Evolutionary conservation across 2,888 invertebrate species (phyloP), one percentile per base, ranked within the genome.

Genomic region (Ischnus inquisitorius): DNA sequence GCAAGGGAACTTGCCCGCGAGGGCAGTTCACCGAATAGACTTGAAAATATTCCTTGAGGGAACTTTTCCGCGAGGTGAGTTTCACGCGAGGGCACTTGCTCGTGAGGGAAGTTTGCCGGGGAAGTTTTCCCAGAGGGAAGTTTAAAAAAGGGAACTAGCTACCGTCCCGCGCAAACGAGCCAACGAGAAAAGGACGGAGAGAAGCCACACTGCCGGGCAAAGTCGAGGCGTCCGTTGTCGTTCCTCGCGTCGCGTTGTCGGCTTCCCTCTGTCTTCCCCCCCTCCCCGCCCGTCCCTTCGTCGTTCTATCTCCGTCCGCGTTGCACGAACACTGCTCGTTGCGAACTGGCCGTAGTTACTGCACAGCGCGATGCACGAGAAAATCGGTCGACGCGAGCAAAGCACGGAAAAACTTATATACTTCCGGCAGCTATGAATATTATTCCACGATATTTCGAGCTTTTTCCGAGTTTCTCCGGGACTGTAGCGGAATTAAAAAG

Each of bases 81-180:
- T n/a, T n/a, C n/a, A n/a, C n/a, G n/a, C n/a, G n/a, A n/a, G n/a
- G n/a, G n/a, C n/a, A n/a, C n/a, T n/a, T n/a, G n/a, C n/a, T n/a
- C n/a, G n/a, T n/a, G n/a, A n/a, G n/a, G n/a, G n/a, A n/a, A n/a
- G n/a, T n/a, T n/a, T n/a, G n/a, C n/a, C n/a, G n/a, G n/a, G n/a
- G n/a, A n/a, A n/a, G n/a, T n/a, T n/a, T n/a, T n/a, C n/a, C n/a
- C n/a, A n/a, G n/a, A n/a, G n/a, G n/a, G n/a, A n/a, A n/a, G n/a
- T n/a, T n/a, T n/a, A n/a, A n/a, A n/a, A n/a, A n/a, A n/a, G n/a
- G n/a, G n/a, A n/a, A n/a, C n/a, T n/a, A n/a, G n/a, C n/a, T n/a
- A n/a, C n/a, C n/a, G n/a, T n/a, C n/a, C 77, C 83, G 74, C 79
- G 82, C 76, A 80, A 85, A 76, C 80, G 81, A 82, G 62, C 48